These are phyloP conservation scores for Perccottus glenii DNA, from an alignment of 2,113 vertebrate species.

Conservation along the genomic window DNA sequence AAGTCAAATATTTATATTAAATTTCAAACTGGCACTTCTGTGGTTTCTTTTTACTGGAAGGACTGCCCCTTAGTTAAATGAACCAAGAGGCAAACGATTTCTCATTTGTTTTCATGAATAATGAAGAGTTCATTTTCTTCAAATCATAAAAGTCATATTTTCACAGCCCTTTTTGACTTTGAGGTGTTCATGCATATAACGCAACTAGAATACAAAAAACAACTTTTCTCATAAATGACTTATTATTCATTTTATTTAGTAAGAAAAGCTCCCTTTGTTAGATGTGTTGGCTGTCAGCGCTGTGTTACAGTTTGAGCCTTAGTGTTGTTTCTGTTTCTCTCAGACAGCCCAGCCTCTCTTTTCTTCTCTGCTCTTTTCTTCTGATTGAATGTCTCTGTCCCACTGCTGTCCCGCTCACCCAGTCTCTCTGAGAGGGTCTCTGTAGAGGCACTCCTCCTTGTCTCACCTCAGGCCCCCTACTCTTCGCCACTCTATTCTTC, in stretches of 20 bases:
- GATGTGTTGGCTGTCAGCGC: slow-evolving; percentile 7
- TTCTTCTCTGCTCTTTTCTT: slow-evolving; percentile 36
- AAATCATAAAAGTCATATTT: slow-evolving; percentile 48
- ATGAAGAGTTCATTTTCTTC: slow-evolving; percentile 55
- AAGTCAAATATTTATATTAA: too few relatives aligned
- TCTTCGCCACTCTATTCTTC: slow-evolving; percentile 48
- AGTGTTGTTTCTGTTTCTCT: slow-evolving; percentile 35
- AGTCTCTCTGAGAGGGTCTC: slow-evolving; percentile 35
- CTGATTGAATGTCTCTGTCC: slow-evolving; percentile 38
- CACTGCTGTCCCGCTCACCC: slow-evolving; percentile 21
- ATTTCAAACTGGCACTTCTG: not conserved
- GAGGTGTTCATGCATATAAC: slow-evolving; percentile 33
- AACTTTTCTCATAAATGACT: slow-evolving; percentile 17
- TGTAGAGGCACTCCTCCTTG: slow-evolving; percentile 47
- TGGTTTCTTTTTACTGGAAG: slow-evolving; percentile 15
- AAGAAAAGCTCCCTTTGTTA: slow-evolving; percentile 21
- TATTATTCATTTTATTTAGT: slow-evolving; percentile 38
- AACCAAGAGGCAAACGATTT: slow-evolving; percentile 50
- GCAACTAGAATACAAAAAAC: slow-evolving; percentile 39
- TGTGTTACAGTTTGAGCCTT: slow-evolving; percentile 30
- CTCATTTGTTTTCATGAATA: slow-evolving; percentile 55
- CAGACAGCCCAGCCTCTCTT: slow-evolving; percentile 4
- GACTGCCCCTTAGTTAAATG: slow-evolving; percentile 31
- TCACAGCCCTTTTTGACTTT: slow-evolving; percentile 42
- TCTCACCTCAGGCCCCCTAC: slow-evolving; percentile 51